Evolutionary conservation across 2,113 vertebrate species (phyloP), one percentile per base, ranked within the genome.

Genomic region (Corynorhinus townsendii): DNA sequence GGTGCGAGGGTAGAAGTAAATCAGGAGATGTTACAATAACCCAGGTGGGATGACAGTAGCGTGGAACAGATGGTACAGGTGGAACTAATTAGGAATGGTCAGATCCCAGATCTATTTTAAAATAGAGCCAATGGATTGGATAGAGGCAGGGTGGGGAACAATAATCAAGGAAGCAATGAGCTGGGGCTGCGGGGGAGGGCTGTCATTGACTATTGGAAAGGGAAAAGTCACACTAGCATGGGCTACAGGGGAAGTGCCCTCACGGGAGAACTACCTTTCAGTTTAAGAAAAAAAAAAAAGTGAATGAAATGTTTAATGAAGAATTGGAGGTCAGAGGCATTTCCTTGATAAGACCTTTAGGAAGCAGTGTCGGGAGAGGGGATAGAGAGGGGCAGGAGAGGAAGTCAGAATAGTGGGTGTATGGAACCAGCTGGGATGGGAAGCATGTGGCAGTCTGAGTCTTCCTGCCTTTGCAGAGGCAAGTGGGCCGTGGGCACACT

Each of bases 361-460:
- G 15, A 11, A 15, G 24, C 24, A n/a, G 9, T 8, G 4, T 71
- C 2, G 0, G 5, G 26, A 30, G 14, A 5, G 28, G 30, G 3
- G 9, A 5, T 14, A 11, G 43, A 56, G 14, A 82, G 10, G 20
- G 54, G 10, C 22, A 11, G 9, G 24, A 89, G 35, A 82, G 14
- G 56, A 94, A 73, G 2, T 64, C 49, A 83, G 43, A 38, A 72
- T 7, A 7, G 2, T 38, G 14, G 17, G 20, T 30, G 1, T 66
- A 4, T 10, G 33, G 20, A 59, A 9, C 35, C 30, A 28, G 7
- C 5, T 4, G 3, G 30, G 17, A 11, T 24, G 12, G 64, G 15
- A 47, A 88, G 73, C 4, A 40, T 1, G 0, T 28, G 7, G 45
- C 8, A 43, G 30, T 47, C 33, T 40, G 54, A 17, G 19, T 16